Base-by-base conservation (phyloP, 2,797 vertebrate genomes). In the Benthosema pterotum region DNA sequence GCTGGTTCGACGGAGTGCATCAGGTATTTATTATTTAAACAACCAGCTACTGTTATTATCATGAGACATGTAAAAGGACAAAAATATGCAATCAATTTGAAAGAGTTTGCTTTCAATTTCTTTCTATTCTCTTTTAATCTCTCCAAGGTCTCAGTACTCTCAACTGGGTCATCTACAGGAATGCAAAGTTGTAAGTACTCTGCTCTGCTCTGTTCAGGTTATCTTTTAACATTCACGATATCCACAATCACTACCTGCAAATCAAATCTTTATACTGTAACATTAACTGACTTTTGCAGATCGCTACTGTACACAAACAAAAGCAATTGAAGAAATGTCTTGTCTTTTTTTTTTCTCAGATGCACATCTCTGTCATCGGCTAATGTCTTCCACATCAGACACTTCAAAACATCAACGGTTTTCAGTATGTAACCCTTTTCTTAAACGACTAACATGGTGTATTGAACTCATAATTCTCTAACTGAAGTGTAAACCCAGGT, bases 11-110 rank as follows among this genome's bases (percentile, higher is more conserved):
- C 89, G 85, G 79, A 90, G 88, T 70, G 78, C 86, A 22, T 90
- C 92, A 75, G 93, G 95, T 95, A 84, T 93, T 93, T 91, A 59
- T n/a, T n/a, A n/a, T n/a, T n/a, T n/a, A n/a, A n/a, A 38, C 32
- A 38, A 11, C 9, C 32, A 38, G 32, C 32, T 11, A 38, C 8
- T 38, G 8, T 25, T 25, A 0, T 25, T 25, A 25, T 25, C 25
- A 13, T 43, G 54, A 14, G 8, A 52, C 42, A n/a, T 38, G 49
- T 63, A 32, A 32, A 32, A 32, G n/a, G n/a, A n/a, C n/a, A n/a
- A n/a, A n/a, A n/a, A n/a, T n/a, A n/a, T n/a, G n/a, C n/a, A n/a
- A n/a, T n/a, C n/a, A n/a, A 52, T 46, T n/a, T 53, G n/a, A 11
- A 6, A 4, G 13, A 5, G 2, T 47, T 58, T 63, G 48, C 60